Base-by-base conservation (phyloP, 2,888 invertebrate genomes). In the Cephonodes hylas region DNA sequence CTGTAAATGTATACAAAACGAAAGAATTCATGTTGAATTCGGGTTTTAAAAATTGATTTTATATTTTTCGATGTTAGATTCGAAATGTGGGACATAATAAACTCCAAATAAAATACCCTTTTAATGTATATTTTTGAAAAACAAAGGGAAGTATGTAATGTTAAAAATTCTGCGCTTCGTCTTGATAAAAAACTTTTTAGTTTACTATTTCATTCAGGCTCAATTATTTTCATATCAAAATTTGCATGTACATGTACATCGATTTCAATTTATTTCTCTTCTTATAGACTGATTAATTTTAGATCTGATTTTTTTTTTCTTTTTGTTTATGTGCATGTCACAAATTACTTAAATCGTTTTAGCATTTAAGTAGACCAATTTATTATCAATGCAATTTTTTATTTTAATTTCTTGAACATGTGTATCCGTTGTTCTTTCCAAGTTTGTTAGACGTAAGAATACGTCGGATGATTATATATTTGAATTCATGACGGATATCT, bases 311-410 rank as follows among this genome's bases (percentile, higher is more conserved):
- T 66, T 67, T 66, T 18, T 44, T 27, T 13, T 23, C 18, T 61
- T 18, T 53, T 57, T 56, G 44, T 58, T 60, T 27, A 57, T 57
- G 56, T 62, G 42, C 59, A 48, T 45, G 61, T 56, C 57, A 44
- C 56, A 53, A 60, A 60, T 42, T 27, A 18, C 18, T 60, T 38
- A 42, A 53, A 42, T 42, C 48, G 5, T 64, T 65, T 27, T 73
- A 73, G 48, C 48, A 61, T 66, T 58, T 75, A 77, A 76, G 77
- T 76, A 76, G 77, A 46, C 62, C 69, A 76, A 73, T 75, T 66
- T 64, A 27, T 42, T 42, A 48, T 18, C 42, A 38, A 42, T 53
- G 45, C 42, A 59, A 31, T 53, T 53, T 53, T 48, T 8, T 48
- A 27, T 27, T 5, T 48, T 27, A 27, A 27, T 18, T 31, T 53